Evolutionary conservation across 1,140 invertebrate species (phyloP).

Genomic region (Anastrepha obliqua): DNA sequence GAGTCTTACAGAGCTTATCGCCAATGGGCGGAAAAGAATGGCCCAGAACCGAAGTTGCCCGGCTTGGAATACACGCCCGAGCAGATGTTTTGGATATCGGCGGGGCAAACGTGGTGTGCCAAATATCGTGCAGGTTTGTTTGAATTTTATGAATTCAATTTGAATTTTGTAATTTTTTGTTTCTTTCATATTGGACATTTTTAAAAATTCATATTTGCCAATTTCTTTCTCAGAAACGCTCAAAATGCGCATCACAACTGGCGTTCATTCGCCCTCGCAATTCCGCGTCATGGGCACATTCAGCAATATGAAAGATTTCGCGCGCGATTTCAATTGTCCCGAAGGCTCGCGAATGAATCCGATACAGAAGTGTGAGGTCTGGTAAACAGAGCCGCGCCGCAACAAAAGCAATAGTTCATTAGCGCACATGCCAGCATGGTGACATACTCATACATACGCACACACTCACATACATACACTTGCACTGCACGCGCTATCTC

Average conservation of each 20-base stretch:
- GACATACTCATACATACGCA: neutral
- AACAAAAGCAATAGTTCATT: neutral
- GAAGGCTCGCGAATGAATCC: conserved; percentile 91
- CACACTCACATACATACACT: neutral
- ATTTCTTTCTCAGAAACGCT: conserved; percentile 79
- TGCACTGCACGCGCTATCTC: neutral
- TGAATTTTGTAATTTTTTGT: conserved; percentile 76
- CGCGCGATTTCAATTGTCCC: conserved; percentile 90
- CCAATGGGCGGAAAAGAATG: conserved; percentile 81
- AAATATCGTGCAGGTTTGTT: conserved; percentile 75
- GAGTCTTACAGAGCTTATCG: conserved; percentile 89
- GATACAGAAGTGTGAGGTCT: conserved; percentile 87
- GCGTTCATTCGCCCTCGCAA: conserved; percentile 85
- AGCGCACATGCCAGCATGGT: neutral
- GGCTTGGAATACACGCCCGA: conserved; percentile 81
- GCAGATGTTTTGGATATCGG: conserved; percentile 84
- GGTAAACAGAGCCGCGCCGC: conserved; percentile 76
- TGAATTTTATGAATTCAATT: conserved; percentile 65
- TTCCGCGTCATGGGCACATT: conserved; percentile 92
- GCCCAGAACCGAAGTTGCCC: conserved; percentile 80
- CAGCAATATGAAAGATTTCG: conserved; percentile 92
- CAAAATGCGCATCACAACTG: conserved; percentile 83
- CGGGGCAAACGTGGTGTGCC: conserved; percentile 79
- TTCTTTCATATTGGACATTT: conserved; percentile 73
- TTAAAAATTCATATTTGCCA: conserved; percentile 11